Conservation (phyloP, 2,888 invertebrate species). For the Ischnus inquisitorius region DNA sequence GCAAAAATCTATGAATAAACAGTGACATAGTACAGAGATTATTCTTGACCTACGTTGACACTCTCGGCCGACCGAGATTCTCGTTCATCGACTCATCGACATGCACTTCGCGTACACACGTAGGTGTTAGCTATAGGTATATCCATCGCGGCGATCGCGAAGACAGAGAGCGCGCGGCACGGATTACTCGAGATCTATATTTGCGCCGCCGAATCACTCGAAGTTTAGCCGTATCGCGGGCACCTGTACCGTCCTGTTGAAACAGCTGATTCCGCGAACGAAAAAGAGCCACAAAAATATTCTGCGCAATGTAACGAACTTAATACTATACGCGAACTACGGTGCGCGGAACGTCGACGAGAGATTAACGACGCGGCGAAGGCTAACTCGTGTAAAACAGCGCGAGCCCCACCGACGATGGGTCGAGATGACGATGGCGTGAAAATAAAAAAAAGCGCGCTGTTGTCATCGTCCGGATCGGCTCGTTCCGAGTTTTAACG, state of each 20-base stretch:
- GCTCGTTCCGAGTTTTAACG: too few species aligned
- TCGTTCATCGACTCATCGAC: slow-evolving; percentile 29
- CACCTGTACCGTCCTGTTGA: slow-evolving; percentile 53
- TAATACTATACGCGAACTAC: slow-evolving; percentile 12
- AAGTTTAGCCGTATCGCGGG: slow-evolving; percentile 39
- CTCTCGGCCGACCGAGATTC: slow-evolving; percentile 26
- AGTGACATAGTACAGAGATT: background rate
- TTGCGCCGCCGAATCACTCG: slow-evolving; percentile 68
- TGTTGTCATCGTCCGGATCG: too few species aligned
- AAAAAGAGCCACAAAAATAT: slow-evolving; percentile 50
- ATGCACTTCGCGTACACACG: slow-evolving; percentile 33
- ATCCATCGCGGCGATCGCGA: slow-evolving; percentile 13
- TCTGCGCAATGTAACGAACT: background rate
- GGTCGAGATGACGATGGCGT: background rate
- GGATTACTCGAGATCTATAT: slow-evolving; percentile 72
- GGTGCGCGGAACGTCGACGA: background rate
- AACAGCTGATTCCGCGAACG: slow-evolving; percentile 62
- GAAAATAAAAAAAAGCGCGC: too few species aligned
- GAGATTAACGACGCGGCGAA: slow-evolving; percentile 3
- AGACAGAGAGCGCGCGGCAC: slow-evolving; percentile 59
- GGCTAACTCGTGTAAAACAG: background rate
- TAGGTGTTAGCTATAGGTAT: slow-evolving; percentile 30
- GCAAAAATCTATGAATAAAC: background rate
- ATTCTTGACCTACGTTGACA: slow-evolving; percentile 32
- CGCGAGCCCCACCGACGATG: background rate